Base-by-base conservation (phyloP, 2,113 vertebrate species). In the Fukomys damarensis region DNA sequence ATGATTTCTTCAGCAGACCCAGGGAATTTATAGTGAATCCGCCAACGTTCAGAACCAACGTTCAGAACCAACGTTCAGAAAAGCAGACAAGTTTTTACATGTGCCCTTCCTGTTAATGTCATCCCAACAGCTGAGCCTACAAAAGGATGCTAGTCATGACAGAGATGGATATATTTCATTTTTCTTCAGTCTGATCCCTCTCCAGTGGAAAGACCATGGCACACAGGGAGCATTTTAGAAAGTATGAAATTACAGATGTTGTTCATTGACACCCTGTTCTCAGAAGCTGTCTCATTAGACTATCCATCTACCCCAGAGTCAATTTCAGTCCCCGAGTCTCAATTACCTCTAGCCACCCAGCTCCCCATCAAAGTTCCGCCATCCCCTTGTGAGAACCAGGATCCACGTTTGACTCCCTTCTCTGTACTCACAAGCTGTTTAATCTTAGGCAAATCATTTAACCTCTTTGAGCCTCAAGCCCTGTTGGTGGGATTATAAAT, bases 401-500 rank as follows among this genome's bases (percentile, higher is more conserved):
- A 14, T 38, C 84, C 41, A 41, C 30, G 12, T 59, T 89, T 43
- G 70, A 81, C 7, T 72, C 89, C 65, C 59, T 76, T 12, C 43
- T 32, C 28, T 61, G 61, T 49, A 19, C 49, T 49, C 56, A 72
- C 5, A 9, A 19, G 17, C 56, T 65, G 14, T 96, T 94, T 95
- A 61, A 87, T 91, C 83, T 91, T 54, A 86, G 91, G 19, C 32
- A 20, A 93, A 83, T 89, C 85, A 35, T 41, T 87, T 89, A 96
- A 90, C 93, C 56, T 95, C 38, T 85, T 80, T 59, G 56, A 65
- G 52, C 89, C 43, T 80, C 79, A 3, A 13, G 76, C 87, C 81
- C 86, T 28, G 58, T 93, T 89, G 86, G 93, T 83, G 89, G 70
- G 84, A 92, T 70, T 89, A 58, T 90, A 92, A 97, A 96, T 90